Conservation (phyloP, 1,140 invertebrate species). For the Drosophila sproati region DNA sequence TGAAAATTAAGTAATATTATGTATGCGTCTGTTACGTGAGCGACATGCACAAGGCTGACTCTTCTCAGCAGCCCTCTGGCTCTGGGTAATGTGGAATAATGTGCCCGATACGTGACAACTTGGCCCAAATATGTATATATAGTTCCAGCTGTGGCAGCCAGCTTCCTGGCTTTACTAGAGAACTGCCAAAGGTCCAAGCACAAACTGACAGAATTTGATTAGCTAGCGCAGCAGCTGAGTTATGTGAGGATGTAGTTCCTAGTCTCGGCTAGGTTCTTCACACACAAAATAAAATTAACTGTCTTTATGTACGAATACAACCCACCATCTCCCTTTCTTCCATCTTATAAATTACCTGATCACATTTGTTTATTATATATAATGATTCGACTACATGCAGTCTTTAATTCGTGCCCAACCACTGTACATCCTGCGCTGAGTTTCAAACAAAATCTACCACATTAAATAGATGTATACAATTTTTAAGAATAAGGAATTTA, state of each 20-base stretch:
- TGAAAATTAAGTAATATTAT: slow-evolving; percentile 79
- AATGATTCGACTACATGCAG: too few relatives aligned
- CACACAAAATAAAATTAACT: not conserved
- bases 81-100: slow-evolving; percentile 72
- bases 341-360: too few relatives aligned
- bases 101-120: slow-evolving; percentile 61
- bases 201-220: slow-evolving; percentile 56
- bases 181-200: slow-evolving; percentile 42
- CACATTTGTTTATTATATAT: too few relatives aligned
- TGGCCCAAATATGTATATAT: slow-evolving; percentile 45
- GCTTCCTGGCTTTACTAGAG: slow-evolving; percentile 5
- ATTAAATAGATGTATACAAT: too few relatives aligned
- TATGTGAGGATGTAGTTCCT: slow-evolving; percentile 12
- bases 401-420: too few relatives aligned
- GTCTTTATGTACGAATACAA: too few relatives aligned
- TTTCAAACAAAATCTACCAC: too few relatives aligned
- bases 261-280: not conserved
- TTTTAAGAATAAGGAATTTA: too few relatives aligned
- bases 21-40: slow-evolving; percentile 81
- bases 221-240: slow-evolving; percentile 33
- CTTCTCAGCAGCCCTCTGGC: slow-evolving; percentile 15
- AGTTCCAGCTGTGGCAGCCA: slow-evolving; percentile 25
- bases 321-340: too few relatives aligned
- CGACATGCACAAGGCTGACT: slow-evolving; percentile 47
- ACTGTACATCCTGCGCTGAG: too few relatives aligned